Conservation (phyloP, 2,113 vertebrate species). For the Neogobius melanostomus region DNA sequence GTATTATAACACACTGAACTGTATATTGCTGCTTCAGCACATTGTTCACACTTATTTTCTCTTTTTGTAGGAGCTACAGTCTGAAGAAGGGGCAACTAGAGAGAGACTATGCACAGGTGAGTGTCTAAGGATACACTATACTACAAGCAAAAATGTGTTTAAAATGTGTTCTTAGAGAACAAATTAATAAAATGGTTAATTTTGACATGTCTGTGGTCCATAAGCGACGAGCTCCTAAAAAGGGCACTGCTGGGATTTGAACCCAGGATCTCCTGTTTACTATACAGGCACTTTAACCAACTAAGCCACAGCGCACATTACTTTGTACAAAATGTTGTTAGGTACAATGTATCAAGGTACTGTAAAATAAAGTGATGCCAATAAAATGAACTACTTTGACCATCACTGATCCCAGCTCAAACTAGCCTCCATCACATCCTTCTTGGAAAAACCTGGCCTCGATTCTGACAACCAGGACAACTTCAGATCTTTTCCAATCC, state of each 20-base stretch:
- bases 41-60: constrained; percentile 19
- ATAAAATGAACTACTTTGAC: too few relatives aligned
- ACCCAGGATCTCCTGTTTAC: background rate
- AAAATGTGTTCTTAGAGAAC: too few relatives aligned
- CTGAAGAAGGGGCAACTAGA: constrained; percentile 97
- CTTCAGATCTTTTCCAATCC: too few relatives aligned
- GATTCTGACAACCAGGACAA: too few relatives aligned
- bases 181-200: too few relatives aligned
- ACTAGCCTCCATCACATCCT: too few relatives aligned
- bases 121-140: background rate
- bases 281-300: constrained; percentile 1
- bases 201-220: background rate
- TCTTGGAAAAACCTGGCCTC: too few relatives aligned
- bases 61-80: constrained; percentile 87
- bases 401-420: too few relatives aligned
- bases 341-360: too few relatives aligned
- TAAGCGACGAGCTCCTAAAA: background rate
- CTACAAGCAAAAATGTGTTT: too few relatives aligned
- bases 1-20: background rate
- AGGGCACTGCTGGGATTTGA: background rate
- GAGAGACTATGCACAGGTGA: constrained; percentile 94
- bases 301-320: constrained; percentile 2
- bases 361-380: too few relatives aligned
- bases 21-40: background rate
- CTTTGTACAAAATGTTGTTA: too few relatives aligned